These are phyloP conservation scores for Tympanoctomys barrerae DNA, from an alignment of 2,797 vertebrate genomes.

Conservation along the genomic window DNA sequence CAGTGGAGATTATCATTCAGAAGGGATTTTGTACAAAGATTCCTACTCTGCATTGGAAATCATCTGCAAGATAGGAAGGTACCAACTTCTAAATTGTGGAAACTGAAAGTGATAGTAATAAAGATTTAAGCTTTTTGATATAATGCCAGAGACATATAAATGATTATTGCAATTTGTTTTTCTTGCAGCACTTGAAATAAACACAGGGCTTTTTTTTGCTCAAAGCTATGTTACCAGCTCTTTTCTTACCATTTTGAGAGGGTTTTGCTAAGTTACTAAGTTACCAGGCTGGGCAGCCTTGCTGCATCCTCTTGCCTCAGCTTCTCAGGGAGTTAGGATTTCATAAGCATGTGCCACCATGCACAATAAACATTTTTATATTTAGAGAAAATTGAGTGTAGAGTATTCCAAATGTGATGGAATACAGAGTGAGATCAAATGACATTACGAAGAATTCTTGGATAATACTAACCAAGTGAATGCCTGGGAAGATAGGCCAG, in stretches of 20 bases:
- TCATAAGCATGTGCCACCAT: background rate
- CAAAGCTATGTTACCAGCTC: background rate
- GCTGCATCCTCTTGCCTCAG: background rate
- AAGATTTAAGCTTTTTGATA: slow-evolving; percentile 18
- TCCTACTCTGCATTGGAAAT: background rate
- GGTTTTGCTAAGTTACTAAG: background rate
- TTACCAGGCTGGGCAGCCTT: background rate
- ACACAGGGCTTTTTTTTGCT: background rate
- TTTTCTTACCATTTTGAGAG: background rate
- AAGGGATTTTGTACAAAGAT: background rate
- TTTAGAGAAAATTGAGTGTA: background rate
- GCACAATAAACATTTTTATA: background rate
- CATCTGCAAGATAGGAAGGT: background rate
- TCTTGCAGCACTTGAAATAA: background rate
- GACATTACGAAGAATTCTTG: slow-evolving; percentile 15
- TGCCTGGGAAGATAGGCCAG: background rate
- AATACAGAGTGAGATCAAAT: background rate
- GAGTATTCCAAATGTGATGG: slow-evolving; percentile 14
- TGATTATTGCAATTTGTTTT: background rate
- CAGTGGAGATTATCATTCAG: slow-evolving; percentile 11
- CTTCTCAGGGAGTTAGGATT: background rate
- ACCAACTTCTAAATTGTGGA: slow-evolving; percentile 29
- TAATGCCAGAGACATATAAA: background rate
- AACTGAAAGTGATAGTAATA: background rate
- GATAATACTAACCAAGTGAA: background rate